phyloP scores from a whole-genome alignment of 2,113 vertebrate genomes.

The Myiagra hebetior region DNA sequence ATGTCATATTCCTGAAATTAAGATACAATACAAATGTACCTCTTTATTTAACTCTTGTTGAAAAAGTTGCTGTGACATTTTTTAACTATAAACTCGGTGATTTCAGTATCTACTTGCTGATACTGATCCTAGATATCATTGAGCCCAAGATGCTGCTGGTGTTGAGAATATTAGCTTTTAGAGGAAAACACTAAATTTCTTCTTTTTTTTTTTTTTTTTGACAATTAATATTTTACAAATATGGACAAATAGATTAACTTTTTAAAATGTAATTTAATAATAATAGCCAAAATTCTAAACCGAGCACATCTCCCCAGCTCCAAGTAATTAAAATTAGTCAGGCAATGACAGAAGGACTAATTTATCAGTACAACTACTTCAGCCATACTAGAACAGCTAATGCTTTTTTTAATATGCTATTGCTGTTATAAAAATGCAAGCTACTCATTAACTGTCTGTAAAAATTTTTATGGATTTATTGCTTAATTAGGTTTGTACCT shows the following conservation, averaged over 20 bases:
- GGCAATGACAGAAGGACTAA: not conserved
- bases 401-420: constrained; percentile 5
- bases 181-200: not conserved
- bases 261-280: not conserved
- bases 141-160: not conserved
- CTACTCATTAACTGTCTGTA: constrained; percentile 36
- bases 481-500: constrained; percentile 61
- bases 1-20: not conserved
- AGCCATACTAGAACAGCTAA: not conserved
- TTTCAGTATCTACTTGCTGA: not conserved
- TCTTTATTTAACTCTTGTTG: not conserved
- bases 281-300: not conserved
- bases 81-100: not conserved
- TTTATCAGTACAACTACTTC: not conserved
- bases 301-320: not conserved
- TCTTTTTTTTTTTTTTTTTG: not conserved
- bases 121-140: not conserved
- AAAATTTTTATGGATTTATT: constrained; percentile 62
- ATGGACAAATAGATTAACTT: not conserved
- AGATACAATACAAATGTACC: not conserved
- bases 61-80: not conserved
- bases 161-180: not conserved
- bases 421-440: constrained; percentile 48
- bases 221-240: not conserved
- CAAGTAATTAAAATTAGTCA: not conserved